Percentiles rank a stretch among this genome's conserved stretches.
These are phyloP conservation scores for Murina feae DNA, from an alignment of 2,113 vertebrate species.

Conservation along the genomic window DNA sequence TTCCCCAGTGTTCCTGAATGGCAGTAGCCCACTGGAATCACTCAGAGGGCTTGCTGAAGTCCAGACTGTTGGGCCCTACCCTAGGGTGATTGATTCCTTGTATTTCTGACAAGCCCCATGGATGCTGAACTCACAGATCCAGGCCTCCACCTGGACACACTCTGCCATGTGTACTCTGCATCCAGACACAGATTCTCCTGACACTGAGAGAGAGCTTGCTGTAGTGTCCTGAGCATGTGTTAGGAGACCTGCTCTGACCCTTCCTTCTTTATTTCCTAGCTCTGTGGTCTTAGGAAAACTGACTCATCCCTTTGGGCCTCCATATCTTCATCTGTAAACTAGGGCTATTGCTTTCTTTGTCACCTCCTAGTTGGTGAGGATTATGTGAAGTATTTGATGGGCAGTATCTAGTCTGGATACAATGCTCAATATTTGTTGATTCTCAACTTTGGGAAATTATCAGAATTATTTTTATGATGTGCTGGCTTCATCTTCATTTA, in stretches of 20 bases:
- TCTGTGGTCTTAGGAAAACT: neutral
- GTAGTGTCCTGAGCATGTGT: fast-evolving
- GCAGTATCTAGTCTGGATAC: neutral
- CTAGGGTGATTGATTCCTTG: neutral
- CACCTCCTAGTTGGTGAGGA: neutral
- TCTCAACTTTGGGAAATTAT: neutral
- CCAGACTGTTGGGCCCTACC: neutral
- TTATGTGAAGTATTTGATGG: neutral
- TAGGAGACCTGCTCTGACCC: neutral
- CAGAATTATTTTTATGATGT: neutral
- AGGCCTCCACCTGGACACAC: neutral
- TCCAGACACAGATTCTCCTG: neutral
- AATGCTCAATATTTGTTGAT: neutral
- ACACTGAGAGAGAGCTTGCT: neutral
- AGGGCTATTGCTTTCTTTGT: neutral
- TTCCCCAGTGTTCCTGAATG: neutral
- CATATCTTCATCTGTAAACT: neutral
- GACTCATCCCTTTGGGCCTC: neutral
- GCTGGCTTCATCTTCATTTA: neutral
- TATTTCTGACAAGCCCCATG: neutral
- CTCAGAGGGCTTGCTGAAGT: neutral
- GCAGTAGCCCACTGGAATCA: neutral
- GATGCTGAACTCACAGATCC: neutral
- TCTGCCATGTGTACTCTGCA: fast-evolving
- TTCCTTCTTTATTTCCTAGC: neutral